phyloP scores from a whole-genome alignment of 2,888 invertebrate species.

The Drosophila birchii region DNA sequence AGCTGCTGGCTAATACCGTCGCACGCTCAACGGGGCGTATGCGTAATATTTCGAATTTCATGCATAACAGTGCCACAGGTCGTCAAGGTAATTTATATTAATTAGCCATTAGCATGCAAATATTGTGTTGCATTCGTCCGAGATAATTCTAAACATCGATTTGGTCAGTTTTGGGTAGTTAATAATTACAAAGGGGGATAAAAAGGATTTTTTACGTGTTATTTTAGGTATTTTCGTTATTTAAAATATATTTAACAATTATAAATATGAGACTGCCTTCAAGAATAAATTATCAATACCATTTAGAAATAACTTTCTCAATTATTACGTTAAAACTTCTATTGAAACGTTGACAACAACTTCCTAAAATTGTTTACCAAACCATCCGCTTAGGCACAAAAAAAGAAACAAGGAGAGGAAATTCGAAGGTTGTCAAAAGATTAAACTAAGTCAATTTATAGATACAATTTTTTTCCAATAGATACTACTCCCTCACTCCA shows the following conservation, averaged over 20 bases:
- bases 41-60: constrained; percentile 54
- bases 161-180: neutral
- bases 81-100: constrained; percentile 62
- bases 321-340: neutral
- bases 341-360: neutral
- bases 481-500: neutral
- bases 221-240: neutral
- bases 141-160: neutral
- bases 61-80: constrained; percentile 41
- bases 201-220: no score
- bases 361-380: neutral
- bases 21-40: constrained; percentile 52
- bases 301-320: neutral
- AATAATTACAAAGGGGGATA: neutral
- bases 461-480: neutral
- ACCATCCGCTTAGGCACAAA: constrained; percentile 1
- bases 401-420: neutral
- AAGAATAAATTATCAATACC: neutral
- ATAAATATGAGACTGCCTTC: neutral
- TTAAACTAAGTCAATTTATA: constrained; percentile 16
- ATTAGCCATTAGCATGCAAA: constrained; percentile 62
- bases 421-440: constrained; percentile 10
- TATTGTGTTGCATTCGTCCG: constrained; percentile 26
- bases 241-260: no score
- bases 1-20: constrained; percentile 61